Conservation (phyloP, 2,888 invertebrate genomes). For the Plebejus anna region DNA sequence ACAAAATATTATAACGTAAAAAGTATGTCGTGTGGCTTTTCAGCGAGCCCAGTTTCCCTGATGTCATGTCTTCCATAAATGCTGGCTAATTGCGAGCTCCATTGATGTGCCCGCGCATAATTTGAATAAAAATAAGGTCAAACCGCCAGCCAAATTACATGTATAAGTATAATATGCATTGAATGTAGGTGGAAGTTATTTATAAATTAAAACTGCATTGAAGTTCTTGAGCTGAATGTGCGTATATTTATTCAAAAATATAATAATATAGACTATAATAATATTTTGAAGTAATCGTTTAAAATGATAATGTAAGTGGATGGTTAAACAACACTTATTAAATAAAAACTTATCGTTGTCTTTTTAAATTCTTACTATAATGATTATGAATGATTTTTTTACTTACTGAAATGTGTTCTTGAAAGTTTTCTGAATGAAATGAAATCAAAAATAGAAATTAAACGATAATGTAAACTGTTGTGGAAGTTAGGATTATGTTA, state of each 20-base stretch:
- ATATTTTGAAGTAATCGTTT: too few species aligned
- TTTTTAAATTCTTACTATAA: too few species aligned
- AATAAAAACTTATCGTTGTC: too few species aligned
- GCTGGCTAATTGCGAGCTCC: conserved; percentile 23
- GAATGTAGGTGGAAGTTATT: neutral
- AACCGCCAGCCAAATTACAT: conserved; percentile 17
- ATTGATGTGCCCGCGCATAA: conserved; percentile 27
- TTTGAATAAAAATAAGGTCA: conserved; percentile 28
- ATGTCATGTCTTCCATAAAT: conserved; percentile 24
- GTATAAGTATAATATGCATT: neutral
- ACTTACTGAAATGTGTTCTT: too few species aligned
- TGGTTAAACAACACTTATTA: too few species aligned
- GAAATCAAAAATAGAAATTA: too few species aligned
- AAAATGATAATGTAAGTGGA: too few species aligned
- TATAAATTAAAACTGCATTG: neutral
- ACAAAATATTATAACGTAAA: neutral
- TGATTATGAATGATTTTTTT: too few species aligned
- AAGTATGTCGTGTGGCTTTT: neutral
- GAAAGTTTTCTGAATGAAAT: too few species aligned
- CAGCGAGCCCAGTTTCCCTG: neutral
- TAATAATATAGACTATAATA: neutral
- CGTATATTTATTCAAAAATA: neutral
- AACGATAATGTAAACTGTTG: too few species aligned
- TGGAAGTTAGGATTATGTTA: too few species aligned
- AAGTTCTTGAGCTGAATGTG: neutral